Conservation (phyloP, 37 sponge, comb jelly and placozoan genomes). For the Corticium candelabrum region DNA sequence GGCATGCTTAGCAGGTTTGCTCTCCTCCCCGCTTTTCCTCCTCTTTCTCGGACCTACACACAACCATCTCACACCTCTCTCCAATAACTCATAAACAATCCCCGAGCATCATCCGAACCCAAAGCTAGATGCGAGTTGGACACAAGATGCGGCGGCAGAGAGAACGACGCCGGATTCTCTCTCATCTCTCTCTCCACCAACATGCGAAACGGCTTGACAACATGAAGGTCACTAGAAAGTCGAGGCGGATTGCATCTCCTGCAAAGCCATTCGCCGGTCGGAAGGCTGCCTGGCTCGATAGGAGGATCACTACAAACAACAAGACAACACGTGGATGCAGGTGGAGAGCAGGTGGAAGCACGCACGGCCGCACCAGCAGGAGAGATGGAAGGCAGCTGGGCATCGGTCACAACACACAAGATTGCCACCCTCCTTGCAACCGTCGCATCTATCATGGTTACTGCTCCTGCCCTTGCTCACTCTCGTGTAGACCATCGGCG, state of each 20-base stretch:
- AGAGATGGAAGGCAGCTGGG: conserved; percentile 78
- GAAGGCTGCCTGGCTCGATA: conserved; percentile 65
- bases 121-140: too few species aligned
- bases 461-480: conserved; percentile 12
- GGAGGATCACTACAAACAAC: conserved; percentile 70
- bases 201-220: background rate
- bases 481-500: background rate
- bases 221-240: too few species aligned
- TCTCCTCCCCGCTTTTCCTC: too few species aligned
- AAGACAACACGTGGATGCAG: background rate
- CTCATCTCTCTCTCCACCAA: background rate
- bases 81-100: too few species aligned
- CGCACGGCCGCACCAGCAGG: too few species aligned
- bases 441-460: conserved; percentile 75
- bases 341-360: background rate
- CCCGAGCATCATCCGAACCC: too few species aligned
- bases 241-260: conserved; percentile 34
- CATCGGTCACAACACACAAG: conserved; percentile 88
- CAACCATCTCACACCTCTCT: too few species aligned
- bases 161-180: conserved; percentile 18
- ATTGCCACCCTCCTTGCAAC: conserved; percentile 80
- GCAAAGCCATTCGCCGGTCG: conserved; percentile 91
- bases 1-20: too few species aligned
- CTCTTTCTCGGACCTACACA: too few species aligned
- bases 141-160: too few species aligned